Evolutionary conservation across 2,113 vertebrate genomes (phyloP).

Genomic region (Colossoma macropomum): DNA sequence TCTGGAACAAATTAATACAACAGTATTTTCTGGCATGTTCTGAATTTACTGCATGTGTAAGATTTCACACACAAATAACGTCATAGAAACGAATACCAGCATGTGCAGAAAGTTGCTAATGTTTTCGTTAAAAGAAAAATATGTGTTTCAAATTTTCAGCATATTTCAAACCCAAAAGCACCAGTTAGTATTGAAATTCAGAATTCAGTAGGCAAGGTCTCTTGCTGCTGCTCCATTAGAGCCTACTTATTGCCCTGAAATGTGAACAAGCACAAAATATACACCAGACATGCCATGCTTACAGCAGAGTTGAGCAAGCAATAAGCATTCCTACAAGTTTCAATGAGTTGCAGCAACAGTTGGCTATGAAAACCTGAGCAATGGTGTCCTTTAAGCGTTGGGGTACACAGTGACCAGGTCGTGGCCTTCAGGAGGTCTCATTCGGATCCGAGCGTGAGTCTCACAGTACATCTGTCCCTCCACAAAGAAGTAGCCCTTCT

Average conservation of each 20-base stretch:
- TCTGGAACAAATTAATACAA: constrained; percentile 16
- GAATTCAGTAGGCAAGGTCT: not conserved
- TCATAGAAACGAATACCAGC: not conserved
- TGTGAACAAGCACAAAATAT: not conserved
- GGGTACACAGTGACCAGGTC: constrained; percentile 84
- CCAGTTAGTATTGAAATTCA: not conserved
- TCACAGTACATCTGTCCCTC: constrained; percentile 89
- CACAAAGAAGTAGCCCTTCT: constrained; percentile 90
- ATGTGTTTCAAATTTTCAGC: not conserved
- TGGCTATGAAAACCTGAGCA: not conserved
- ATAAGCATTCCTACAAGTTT: constrained; percentile 8
- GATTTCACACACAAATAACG: not conserved
- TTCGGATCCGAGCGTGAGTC: constrained; percentile 81
- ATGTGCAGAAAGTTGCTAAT: not conserved
- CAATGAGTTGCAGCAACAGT: constrained; percentile 14
- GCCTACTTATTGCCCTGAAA: not conserved
- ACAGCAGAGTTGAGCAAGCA: constrained; percentile 3
- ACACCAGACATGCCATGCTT: not conserved
- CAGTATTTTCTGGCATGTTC: not conserved
- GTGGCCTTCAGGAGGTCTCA: constrained; percentile 83
- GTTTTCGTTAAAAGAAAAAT: not conserved
- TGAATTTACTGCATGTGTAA: not conserved
- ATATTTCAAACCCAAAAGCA: not conserved
- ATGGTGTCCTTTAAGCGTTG: constrained; percentile 66
- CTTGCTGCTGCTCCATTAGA: not conserved